phyloP scores from a whole-genome alignment of 2,888 invertebrate genomes.

The Drosophila siamana region DNA sequence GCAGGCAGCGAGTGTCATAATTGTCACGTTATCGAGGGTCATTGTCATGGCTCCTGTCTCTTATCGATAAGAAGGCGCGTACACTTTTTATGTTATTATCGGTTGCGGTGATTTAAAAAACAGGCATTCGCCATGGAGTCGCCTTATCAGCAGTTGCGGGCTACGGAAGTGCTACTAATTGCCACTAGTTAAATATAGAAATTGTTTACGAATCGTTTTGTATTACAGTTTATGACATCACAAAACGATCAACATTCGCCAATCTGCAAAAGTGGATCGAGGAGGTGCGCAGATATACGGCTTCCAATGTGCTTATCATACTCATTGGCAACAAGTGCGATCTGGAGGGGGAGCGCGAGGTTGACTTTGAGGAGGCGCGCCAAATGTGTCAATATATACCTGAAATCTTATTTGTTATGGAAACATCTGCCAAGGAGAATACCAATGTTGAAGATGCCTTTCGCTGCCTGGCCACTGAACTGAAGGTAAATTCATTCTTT shows the following conservation, averaged over 20 bases:
- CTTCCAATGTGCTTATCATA: constrained; percentile 95
- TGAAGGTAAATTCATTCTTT: constrained; percentile 90
- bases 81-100: constrained; percentile 44
- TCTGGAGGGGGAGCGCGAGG: constrained; percentile 91
- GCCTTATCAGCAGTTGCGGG: constrained; percentile 20
- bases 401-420: constrained; percentile 94
- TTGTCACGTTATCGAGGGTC: not conserved
- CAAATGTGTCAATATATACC: constrained; percentile 94
- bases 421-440: constrained; percentile 96
- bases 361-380: constrained; percentile 94
- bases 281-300: constrained; percentile 97
- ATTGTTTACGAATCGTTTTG: constrained; percentile 10
- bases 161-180: constrained; percentile 21
- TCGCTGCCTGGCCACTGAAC: constrained; percentile 93
- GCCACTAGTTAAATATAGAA: not conserved
- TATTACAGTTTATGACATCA: constrained; percentile 94
- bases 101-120: constrained; percentile 55
- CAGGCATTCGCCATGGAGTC: constrained; percentile 26
- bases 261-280: constrained; percentile 98
- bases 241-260: constrained; percentile 95
- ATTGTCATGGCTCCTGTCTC: constrained; percentile 23
- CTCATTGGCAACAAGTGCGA: constrained; percentile 97
- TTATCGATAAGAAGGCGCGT: constrained; percentile 40
- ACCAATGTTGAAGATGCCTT: constrained; percentile 96
- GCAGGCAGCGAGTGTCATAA: constrained; percentile 17